Evolutionary conservation across 2,797 vertebrate species (phyloP).

Genomic region (Oreortyx pictus): DNA sequence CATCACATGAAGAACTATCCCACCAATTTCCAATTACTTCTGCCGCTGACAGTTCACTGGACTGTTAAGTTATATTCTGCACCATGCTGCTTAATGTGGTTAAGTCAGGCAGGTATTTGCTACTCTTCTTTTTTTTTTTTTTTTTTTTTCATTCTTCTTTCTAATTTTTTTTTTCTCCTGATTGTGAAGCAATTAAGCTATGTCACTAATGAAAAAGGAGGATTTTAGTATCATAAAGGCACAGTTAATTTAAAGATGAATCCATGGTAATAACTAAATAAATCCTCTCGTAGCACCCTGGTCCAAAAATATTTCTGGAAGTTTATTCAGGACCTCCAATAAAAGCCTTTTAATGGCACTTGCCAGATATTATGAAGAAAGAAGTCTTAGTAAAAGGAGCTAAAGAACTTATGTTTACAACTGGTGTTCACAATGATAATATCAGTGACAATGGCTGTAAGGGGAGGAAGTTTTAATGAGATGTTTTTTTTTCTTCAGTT

Average conservation of each 20-base stretch:
- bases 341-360: not conserved
- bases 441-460: not conserved
- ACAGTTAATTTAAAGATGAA: conserved; percentile 59
- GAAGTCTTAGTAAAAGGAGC: not conserved
- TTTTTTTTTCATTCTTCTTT: conserved; percentile 45
- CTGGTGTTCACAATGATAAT: not conserved
- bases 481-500: not conserved
- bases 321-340: conserved; percentile 22
- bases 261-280: conserved; percentile 23
- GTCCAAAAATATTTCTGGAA: conserved; percentile 46
- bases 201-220: conserved; percentile 73
- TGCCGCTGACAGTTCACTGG: conserved; percentile 80
- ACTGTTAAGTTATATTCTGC: conserved; percentile 76
- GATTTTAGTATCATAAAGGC: conserved; percentile 65
- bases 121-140: conserved; percentile 52
- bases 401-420: not conserved
- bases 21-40: conserved; percentile 81
- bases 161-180: conserved; percentile 51
- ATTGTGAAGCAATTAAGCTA: conserved; percentile 77
- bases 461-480: not conserved
- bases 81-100: conserved; percentile 76
- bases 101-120: conserved; percentile 67
- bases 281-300: not conserved
- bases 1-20: conserved; percentile 68
- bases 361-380: not conserved